A percentile compares a stretch with the other conserved stretches of the same genome.
Conservation (phyloP, 35 echinoderm and acorn worm genomes). For the Hemicentrotus pulcherrimus region DNA sequence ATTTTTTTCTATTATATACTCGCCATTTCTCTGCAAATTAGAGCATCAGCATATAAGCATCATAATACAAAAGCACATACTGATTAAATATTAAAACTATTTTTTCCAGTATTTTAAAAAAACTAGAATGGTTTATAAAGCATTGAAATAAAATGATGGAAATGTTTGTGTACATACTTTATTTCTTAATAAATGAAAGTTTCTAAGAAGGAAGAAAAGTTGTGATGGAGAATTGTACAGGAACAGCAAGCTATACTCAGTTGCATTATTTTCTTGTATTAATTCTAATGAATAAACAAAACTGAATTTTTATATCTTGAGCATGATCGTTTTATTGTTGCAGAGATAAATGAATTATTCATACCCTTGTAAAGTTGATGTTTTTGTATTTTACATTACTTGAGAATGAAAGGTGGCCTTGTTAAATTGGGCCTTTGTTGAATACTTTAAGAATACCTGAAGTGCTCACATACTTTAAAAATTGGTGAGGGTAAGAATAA, state of each 20-base stretch:
- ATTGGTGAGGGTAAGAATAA: too few relatives aligned
- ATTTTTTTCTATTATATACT: not conserved
- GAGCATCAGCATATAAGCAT: not conserved
- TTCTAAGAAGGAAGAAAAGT: not conserved
- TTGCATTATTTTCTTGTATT: constrained; percentile 6
- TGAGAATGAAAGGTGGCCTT: too few relatives aligned
- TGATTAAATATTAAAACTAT: not conserved
- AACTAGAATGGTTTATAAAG: not conserved
- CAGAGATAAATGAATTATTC: not conserved
- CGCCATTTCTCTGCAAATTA: not conserved
- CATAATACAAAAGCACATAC: not conserved
- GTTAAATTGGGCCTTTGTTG: too few relatives aligned
- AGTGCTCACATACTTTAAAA: too few relatives aligned
- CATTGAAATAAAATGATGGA: not conserved
- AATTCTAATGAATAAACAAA: not conserved
- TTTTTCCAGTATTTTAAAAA: not conserved
- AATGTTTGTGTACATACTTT: not conserved
- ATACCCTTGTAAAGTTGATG: too few relatives aligned
- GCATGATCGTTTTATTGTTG: not conserved
- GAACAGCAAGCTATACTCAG: not conserved
- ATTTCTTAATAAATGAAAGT: not conserved
- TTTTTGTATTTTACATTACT: too few relatives aligned
- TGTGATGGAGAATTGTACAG: not conserved
- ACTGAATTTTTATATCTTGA: not conserved
- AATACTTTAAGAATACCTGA: too few relatives aligned